Conservation (phyloP, 2,888 invertebrate genomes). For the Drosophila mercatorum region DNA sequence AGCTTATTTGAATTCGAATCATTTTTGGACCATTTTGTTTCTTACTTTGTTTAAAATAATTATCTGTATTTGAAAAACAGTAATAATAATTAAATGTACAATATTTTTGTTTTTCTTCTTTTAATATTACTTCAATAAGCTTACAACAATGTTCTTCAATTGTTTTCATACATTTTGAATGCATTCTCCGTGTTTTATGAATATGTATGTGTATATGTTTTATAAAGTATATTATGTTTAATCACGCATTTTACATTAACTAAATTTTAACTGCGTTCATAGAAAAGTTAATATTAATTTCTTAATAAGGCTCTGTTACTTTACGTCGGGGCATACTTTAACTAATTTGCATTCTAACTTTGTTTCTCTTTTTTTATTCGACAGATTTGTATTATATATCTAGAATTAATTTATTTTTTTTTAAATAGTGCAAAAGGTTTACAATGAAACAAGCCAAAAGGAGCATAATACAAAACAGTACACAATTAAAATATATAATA, state of each 20-base stretch:
- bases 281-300: conserved; percentile 74
- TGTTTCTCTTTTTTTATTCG: conserved; percentile 58
- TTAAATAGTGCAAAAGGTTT: conserved; percentile 36
- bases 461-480: conserved; percentile 54
- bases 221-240: conserved; percentile 51
- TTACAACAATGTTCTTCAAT: conserved; percentile 52
- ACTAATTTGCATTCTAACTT: conserved; percentile 44
- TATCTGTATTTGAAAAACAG: conserved; percentile 71
- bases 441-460: conserved; percentile 50
- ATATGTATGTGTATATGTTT: conserved; percentile 55
- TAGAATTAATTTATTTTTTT: conserved; percentile 38
- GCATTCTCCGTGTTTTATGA: conserved; percentile 62
- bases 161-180: conserved; percentile 75
- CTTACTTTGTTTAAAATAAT: conserved; percentile 57
- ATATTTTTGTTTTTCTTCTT: conserved; percentile 31
- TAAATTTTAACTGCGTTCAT: conserved; percentile 69
- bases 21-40: conserved; percentile 42
- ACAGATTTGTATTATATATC: conserved; percentile 57
- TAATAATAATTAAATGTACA: conserved; percentile 67
- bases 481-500: conserved; percentile 46
- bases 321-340: conserved; percentile 55
- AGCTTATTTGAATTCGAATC: conserved; percentile 22
- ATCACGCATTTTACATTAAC: conserved; percentile 66
- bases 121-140: conserved; percentile 47
- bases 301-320: conserved; percentile 74